Conservation (phyloP, 2,113 vertebrate genomes). For the Scopus umbretta region DNA sequence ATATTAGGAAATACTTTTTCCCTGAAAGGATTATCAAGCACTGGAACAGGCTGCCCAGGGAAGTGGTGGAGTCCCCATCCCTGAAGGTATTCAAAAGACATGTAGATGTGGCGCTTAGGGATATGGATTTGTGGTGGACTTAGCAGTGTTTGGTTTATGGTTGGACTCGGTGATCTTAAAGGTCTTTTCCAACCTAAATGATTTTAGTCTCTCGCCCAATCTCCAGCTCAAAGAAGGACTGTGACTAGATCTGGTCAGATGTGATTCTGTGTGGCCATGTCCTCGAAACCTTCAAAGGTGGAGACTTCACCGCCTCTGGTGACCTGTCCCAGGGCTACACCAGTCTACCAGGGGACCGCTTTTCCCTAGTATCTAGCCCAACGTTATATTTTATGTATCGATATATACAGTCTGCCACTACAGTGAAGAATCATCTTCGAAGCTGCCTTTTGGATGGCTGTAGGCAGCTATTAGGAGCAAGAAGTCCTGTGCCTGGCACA, state of each 20-base stretch:
- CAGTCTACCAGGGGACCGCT: not conserved
- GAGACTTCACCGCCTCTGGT: not conserved
- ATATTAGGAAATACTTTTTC: not conserved
- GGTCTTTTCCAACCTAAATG: not conserved
- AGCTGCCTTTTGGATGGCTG: not conserved
- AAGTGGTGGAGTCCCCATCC: too few relatives aligned
- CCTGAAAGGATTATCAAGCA: rapidly evolving
- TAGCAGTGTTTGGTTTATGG: not conserved
- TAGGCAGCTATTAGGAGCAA: not conserved
- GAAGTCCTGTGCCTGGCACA: not conserved
- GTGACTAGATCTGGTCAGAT: not conserved
- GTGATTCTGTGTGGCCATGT: not conserved
- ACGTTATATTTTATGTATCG: not conserved
- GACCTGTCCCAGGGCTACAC: not conserved
- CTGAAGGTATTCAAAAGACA: not conserved
- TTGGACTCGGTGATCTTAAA: not conserved
- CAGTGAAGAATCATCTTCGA: not conserved
- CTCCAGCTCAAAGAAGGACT: not conserved
- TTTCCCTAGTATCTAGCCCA: not conserved
- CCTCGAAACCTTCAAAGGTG: not conserved
- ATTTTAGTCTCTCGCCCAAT: not conserved
- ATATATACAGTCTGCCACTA: not conserved
- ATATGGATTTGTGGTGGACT: not conserved
- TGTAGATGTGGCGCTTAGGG: not conserved
- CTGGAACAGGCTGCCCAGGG: not conserved